A percentile compares a stretch with the other conserved stretches of the same genome.
These are phyloP conservation scores for Arizona elegans DNA, from an alignment of 2,113 vertebrate species.

Conservation along the genomic window DNA sequence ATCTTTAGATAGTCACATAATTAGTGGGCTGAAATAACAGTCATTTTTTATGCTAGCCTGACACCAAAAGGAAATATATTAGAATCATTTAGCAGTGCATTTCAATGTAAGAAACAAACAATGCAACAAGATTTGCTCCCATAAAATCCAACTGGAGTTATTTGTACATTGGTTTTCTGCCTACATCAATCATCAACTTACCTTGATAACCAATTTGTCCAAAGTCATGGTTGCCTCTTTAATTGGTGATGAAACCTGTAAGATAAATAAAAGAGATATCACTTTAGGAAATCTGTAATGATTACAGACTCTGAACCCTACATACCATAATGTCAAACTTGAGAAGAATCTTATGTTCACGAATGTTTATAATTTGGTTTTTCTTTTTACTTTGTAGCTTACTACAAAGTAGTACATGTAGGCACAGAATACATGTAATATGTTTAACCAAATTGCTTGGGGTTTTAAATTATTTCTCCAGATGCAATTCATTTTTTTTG, in stretches of 20 bases:
- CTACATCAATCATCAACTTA: background rate
- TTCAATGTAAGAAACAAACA: background rate
- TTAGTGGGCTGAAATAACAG: background rate
- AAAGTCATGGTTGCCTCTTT: background rate
- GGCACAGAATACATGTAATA: background rate
- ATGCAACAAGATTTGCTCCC: background rate
- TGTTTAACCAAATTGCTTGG: background rate
- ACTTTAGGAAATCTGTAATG: background rate
- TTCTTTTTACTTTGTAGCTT: background rate
- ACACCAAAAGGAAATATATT: background rate
- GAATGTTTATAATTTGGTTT: background rate
- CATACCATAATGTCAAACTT: background rate
- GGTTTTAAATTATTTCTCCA: background rate
- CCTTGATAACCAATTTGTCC: slow-evolving; percentile 16
- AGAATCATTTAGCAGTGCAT: background rate
- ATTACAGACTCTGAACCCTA: background rate
- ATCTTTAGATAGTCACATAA: background rate
- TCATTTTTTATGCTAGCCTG: background rate
- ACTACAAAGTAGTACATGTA: background rate
- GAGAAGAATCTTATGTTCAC: background rate
- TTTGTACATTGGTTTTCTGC: background rate
- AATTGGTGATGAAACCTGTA: background rate
- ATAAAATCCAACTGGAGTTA: background rate
- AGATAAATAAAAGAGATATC: background rate
- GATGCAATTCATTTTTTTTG: background rate